Evolutionary conservation across 2,113 vertebrate genomes (phyloP).

Genomic region (Ciconia boyciana): DNA sequence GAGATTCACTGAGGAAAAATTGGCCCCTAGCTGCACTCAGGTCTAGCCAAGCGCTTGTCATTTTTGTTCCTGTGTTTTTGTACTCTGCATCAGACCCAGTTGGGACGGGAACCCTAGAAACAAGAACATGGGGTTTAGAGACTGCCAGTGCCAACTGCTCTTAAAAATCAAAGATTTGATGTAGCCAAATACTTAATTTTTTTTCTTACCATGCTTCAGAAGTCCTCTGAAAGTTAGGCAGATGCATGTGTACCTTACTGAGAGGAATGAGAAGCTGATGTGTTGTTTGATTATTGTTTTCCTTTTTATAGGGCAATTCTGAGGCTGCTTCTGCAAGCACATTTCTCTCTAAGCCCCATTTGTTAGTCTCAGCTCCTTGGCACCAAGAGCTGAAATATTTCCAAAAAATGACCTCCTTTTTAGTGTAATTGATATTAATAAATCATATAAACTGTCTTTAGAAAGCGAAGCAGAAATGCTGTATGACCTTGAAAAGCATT

Average conservation of each 20-base stretch:
- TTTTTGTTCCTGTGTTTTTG: background rate
- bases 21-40: background rate
- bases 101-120: background rate
- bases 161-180: background rate
- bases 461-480: background rate
- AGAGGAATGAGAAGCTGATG: background rate
- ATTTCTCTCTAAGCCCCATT: background rate
- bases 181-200: background rate
- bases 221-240: background rate
- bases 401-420: background rate
- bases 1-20: background rate
- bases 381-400: background rate
- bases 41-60: background rate
- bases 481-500: background rate
- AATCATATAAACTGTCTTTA: background rate
- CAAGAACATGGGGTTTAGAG: background rate
- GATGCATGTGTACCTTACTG: background rate
- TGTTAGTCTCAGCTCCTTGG: background rate
- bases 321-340: background rate
- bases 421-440: background rate
- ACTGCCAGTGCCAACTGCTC: background rate
- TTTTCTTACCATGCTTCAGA: background rate
- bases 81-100: background rate
- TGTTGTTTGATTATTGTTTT: background rate
- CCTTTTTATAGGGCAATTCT: background rate